A percentile compares a stretch with the other conserved stretches of the same genome.
These are phyloP conservation scores for Scytalopus superciliaris DNA, from an alignment of 2,113 vertebrate species.

Conservation along the genomic window DNA sequence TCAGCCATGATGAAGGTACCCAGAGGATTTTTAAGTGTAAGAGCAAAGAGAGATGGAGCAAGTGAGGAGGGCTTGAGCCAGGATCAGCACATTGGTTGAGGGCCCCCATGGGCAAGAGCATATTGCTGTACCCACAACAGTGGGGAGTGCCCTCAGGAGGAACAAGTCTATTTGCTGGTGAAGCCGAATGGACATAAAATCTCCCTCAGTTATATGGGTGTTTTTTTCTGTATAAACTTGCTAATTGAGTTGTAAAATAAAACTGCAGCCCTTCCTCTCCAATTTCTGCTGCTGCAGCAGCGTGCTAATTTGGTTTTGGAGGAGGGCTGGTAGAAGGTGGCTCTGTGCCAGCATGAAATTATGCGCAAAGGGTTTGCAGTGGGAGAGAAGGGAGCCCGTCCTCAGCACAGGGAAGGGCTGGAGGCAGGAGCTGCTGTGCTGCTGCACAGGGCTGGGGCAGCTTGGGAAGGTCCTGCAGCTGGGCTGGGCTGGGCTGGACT, in stretches of 20 bases:
- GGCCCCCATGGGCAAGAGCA: background rate
- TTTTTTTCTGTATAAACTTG: conserved; percentile 55
- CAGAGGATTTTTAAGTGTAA: background rate
- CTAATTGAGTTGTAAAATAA: conserved; percentile 71
- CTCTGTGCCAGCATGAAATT: conserved; percentile 38
- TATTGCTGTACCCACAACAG: background rate
- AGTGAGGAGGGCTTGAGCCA: background rate
- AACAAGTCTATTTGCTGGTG: conserved; percentile 1
- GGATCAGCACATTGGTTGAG: fast-evolving
- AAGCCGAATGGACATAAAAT: background rate
- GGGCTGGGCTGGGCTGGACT: conserved; percentile 45
- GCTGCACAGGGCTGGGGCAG: background rate
- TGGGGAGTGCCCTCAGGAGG: background rate
- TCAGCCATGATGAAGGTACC: background rate
- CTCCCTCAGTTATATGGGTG: background rate
- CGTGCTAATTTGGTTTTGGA: conserved; percentile 64
- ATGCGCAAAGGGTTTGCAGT: background rate
- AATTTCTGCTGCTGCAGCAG: conserved; percentile 64
- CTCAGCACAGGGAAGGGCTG: background rate
- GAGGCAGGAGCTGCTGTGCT: background rate
- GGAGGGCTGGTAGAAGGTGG: conserved; percentile 49
- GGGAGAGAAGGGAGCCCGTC: background rate
- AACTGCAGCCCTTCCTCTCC: conserved; percentile 53
- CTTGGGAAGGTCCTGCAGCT: conserved; percentile 49
- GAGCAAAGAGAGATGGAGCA: background rate